Evolutionary conservation across 2,797 vertebrate genomes (phyloP).

Genomic region (Champsocephalus gunnari): DNA sequence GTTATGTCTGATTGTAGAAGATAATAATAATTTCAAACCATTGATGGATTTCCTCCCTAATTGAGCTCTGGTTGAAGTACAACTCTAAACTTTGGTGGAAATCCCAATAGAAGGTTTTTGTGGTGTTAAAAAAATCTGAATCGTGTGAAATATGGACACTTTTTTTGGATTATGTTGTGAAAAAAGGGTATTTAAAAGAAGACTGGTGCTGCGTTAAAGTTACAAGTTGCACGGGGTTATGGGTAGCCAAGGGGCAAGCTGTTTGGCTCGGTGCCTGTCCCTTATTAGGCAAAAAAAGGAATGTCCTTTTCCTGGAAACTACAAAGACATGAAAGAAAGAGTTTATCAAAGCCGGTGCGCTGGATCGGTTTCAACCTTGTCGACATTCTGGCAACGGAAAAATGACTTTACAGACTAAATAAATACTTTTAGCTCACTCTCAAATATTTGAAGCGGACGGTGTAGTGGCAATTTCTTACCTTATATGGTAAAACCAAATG

Average conservation of each 20-base stretch:
- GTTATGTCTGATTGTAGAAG: background rate
- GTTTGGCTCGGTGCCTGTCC: background rate
- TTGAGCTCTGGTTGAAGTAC: background rate
- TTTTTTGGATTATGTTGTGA: background rate
- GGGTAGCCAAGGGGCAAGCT: conserved; percentile 37
- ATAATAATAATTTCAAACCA: background rate
- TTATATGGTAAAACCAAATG: too few species aligned
- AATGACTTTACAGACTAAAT: too few species aligned
- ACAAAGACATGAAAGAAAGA: conserved; percentile 10
- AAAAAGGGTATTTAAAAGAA: background rate
- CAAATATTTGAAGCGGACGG: background rate
- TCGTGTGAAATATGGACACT: background rate
- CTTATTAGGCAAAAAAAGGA: conserved; percentile 30
- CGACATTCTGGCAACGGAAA: background rate
- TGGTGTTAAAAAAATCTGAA: background rate
- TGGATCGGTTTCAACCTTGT: background rate
- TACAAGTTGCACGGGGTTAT: conserved; percentile 22
- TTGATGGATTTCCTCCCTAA: background rate
- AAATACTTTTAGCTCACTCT: background rate
- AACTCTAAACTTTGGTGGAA: background rate
- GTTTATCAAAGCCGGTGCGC: conserved; percentile 3
- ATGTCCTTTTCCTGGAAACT: conserved; percentile 31
- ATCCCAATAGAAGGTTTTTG: background rate
- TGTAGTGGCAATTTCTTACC: too few species aligned
- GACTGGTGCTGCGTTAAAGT: background rate